Percentiles rank a stretch among this genome's conserved stretches.
Evolutionary conservation across 2,797 vertebrate genomes (phyloP).

Genomic region (Trematomus bernacchii): DNA sequence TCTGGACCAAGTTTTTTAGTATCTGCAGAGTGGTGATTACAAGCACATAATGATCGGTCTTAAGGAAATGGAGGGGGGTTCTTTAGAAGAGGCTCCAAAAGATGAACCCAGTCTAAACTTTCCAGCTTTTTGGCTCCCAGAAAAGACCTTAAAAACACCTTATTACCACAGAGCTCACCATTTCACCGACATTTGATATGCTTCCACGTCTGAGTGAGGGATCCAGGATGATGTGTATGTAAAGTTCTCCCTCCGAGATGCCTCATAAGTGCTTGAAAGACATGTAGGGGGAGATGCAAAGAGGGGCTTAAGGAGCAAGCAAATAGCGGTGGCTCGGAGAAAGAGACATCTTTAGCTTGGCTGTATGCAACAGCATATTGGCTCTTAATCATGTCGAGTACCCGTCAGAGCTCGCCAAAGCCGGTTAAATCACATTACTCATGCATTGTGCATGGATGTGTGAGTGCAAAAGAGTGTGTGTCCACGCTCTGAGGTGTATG

Average conservation of each 20-base stretch:
- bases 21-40: constrained; percentile 76
- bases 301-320: constrained; percentile 84
- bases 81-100: constrained; percentile 63
- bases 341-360: constrained; percentile 82
- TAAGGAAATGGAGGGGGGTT: constrained; percentile 47
- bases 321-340: constrained; percentile 74
- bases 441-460: constrained; percentile 66
- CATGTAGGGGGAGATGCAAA: constrained; percentile 81
- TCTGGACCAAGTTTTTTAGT: constrained; percentile 62
- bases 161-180: constrained; percentile 69
- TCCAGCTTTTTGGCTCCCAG: constrained; percentile 63
- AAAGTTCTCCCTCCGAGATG: constrained; percentile 71
- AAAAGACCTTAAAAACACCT: constrained; percentile 79
- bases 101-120: constrained; percentile 78
- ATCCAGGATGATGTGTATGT: constrained; percentile 75
- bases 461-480: constrained; percentile 44
- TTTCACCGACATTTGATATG: constrained; percentile 83
- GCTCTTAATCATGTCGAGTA: constrained; percentile 85
- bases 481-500: constrained; percentile 19
- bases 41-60: constrained; percentile 77
- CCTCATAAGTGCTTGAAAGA: constrained; percentile 84
- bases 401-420: constrained; percentile 83
- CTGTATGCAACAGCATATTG: constrained; percentile 74
- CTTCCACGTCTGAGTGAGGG: constrained; percentile 70
- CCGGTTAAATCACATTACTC: constrained; percentile 88